Evolutionary conservation across 2,797 vertebrate species (phyloP).

Genomic region (Chrysocyon brachyurus): DNA sequence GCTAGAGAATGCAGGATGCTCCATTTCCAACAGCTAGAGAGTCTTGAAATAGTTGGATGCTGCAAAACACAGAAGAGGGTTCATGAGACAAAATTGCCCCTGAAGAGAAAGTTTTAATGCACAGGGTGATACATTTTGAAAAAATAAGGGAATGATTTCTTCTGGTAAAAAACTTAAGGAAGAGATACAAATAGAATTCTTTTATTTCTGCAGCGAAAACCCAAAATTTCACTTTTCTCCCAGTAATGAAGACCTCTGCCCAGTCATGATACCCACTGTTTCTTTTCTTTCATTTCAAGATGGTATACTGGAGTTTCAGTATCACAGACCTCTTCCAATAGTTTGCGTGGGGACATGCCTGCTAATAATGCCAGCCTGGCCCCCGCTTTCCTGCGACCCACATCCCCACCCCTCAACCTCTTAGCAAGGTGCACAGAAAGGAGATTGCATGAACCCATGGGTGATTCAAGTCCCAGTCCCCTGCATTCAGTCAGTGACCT

Average conservation of each 20-base stretch:
- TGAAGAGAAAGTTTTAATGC: neutral
- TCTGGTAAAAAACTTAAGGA: neutral
- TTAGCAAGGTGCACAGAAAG: neutral
- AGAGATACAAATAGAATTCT: neutral
- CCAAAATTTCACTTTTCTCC: neutral
- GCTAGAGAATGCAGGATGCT: neutral
- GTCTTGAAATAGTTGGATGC: neutral
- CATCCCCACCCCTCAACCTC: neutral
- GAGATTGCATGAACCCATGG: accelerated
- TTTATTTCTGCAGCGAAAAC: neutral
- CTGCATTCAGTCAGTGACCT: neutral
- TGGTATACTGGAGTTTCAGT: neutral
- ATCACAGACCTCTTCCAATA: neutral
- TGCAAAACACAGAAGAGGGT: neutral
- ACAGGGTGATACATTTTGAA: neutral
- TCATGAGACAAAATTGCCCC: neutral
- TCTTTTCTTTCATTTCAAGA: neutral
- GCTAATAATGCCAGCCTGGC: neutral
- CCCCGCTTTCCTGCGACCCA: neutral
- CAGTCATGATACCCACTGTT: neutral
- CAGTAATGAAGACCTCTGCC: neutral
- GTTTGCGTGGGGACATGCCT: neutral
- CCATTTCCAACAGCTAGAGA: neutral
- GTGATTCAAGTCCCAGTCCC: neutral
- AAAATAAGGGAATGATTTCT: neutral